Base-by-base conservation (phyloP, 53 echinoderm and acorn worm species). In the Luidia sarsii region DNA sequence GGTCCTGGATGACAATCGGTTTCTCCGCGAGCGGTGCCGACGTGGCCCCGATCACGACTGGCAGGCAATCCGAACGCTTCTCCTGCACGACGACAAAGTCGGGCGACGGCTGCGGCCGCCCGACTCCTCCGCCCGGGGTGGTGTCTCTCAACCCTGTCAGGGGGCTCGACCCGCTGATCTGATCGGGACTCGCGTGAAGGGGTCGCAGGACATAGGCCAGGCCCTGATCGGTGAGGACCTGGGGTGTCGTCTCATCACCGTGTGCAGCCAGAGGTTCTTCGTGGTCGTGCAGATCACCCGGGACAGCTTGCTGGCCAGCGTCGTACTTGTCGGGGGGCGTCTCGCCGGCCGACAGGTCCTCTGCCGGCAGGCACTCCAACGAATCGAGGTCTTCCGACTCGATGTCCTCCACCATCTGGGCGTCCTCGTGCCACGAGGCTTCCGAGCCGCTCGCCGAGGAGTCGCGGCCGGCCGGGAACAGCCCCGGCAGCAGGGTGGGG, bases 1-100 rank as follows among this genome's bases (percentile, higher is more conserved):
- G 89, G 48, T 93, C 93, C 53, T 79, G 70, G 60, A 93, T 80
- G 7, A 89, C 67, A 1, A 93, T 59, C 48, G 87, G 87, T 20
- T 72, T 64, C 18, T 34, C 28, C 5, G 61, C 33, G 9, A 15
- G 72, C 28, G 50, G 38, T 46, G 70, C 51, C 14, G 54, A 64
- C 52, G 64, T 62, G 34, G 50, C 30, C 27, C 63, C 73, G 37
- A 57, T 51, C 2, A 84, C 39, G n/a, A 48, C 34, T 50, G 84
- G 84, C 49, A 72, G 4, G 18, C 64, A 25, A 49, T 72, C 52
- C 9, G 73, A 73, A 39, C 63, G 23, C 24, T 51, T 49, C 73
- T 84, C 84, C n/a, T 37, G 49, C 0, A 73, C 31, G 73, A 61
- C 50, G 31, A 72, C 64, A 62, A 28, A 34, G 29, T 84, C 73